These are phyloP conservation scores for Ramphastos sulfuratus DNA, from an alignment of 2,113 vertebrate genomes.

Conservation along the genomic window DNA sequence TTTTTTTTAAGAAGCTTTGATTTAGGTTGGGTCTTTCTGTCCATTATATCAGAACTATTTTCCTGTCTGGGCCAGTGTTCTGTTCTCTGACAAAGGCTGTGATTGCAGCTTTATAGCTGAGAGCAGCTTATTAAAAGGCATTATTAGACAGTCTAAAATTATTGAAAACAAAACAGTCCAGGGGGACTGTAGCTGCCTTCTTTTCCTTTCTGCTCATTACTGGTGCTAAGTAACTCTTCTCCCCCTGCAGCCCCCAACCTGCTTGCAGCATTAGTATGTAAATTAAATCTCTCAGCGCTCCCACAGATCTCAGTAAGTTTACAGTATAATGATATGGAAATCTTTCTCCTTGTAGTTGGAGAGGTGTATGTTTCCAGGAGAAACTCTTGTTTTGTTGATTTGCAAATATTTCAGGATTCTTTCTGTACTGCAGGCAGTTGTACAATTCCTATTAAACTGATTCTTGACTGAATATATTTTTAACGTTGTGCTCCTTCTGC, in stretches of 20 bases:
- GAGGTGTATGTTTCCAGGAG: slow-evolving; percentile 25
- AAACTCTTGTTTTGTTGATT: slow-evolving; percentile 11
- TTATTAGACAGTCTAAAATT: slow-evolving; percentile 59
- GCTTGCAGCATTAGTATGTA: slow-evolving; percentile 58
- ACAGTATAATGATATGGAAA: not conserved
- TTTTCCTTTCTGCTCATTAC: slow-evolving; percentile 44
- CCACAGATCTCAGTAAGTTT: not conserved
- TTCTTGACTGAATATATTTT: not conserved
- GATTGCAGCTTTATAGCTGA: slow-evolving; percentile 7
- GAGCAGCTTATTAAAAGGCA: slow-evolving; percentile 27
- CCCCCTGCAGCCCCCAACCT: not conserved
- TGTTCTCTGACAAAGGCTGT: slow-evolving; percentile 49
- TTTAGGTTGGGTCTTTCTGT: not conserved
- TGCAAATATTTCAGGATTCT: slow-evolving; percentile 4
- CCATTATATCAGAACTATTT: not conserved
- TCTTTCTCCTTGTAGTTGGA: not conserved
- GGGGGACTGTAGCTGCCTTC: slow-evolving; percentile 22
- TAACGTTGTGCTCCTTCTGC: not conserved
- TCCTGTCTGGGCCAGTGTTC: slow-evolving; percentile 11
- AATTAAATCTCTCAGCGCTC: slow-evolving; percentile 49
- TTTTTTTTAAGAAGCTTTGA: not conserved
- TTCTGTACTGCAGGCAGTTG: not conserved
- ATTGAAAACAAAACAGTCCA: slow-evolving; percentile 52
- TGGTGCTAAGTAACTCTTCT: slow-evolving; percentile 40
- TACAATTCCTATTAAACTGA: not conserved